These are phyloP conservation scores for Caenorhabditis sulstoni DNA, from an alignment of 2,888 invertebrate genomes.

Conservation along the genomic window DNA sequence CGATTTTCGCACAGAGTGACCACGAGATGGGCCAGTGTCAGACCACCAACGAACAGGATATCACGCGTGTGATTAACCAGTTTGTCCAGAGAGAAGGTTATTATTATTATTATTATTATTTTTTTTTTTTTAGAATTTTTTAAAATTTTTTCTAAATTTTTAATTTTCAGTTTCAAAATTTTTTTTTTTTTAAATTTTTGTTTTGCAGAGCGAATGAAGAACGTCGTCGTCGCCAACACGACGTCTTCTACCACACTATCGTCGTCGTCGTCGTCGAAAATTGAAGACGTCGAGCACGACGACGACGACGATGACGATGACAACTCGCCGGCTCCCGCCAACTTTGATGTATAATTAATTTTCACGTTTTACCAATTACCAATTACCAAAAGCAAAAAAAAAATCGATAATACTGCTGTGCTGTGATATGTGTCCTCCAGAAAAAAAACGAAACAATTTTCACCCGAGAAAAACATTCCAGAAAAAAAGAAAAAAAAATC, in stretches of 20 bases:
- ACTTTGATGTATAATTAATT: conserved; percentile 31
- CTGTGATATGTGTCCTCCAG: too few species aligned
- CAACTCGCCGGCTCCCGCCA: conserved; percentile 36
- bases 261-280: too few species aligned
- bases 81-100: not conserved
- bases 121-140: too few species aligned
- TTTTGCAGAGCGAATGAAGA: too few species aligned
- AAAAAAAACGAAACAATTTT: too few species aligned
- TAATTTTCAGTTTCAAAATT: not conserved
- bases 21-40: conserved; percentile 19
- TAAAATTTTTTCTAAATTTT: not conserved
- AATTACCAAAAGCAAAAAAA: too few species aligned
- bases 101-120: too few species aligned
- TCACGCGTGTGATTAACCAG: conserved; percentile 38
- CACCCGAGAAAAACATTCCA: too few species aligned
- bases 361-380: not conserved
- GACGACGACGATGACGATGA: conserved; percentile 35
- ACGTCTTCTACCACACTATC: too few species aligned
- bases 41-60: conserved; percentile 30
- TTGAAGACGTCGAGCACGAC: not conserved
- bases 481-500: too few species aligned
- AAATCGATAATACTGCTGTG: too few species aligned
- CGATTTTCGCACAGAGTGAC: conserved; percentile 11
- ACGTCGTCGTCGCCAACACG: too few species aligned
- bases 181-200: not conserved